Conservation (phyloP, 2,888 invertebrate species). For the Drosophila bunnanda region DNA sequence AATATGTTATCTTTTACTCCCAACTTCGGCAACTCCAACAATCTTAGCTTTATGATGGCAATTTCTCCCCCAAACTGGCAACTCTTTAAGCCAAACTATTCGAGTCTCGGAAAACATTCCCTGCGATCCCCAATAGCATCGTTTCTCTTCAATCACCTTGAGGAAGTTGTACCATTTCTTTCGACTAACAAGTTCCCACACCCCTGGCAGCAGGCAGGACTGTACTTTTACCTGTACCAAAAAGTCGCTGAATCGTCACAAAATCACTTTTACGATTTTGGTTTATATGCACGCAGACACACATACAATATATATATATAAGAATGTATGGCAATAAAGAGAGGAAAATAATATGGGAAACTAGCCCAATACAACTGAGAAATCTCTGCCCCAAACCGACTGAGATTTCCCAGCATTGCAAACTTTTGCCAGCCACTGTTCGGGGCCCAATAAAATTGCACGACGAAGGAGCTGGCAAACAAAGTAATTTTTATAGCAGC, state of each 20-base stretch:
- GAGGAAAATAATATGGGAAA: slow-evolving; percentile 52
- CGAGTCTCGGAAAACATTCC: slow-evolving; percentile 9
- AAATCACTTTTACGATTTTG: slow-evolving; percentile 80
- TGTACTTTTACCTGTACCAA: slow-evolving; percentile 41
- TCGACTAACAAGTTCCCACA: slow-evolving; percentile 15
- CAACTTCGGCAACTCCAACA: slow-evolving; percentile 5
- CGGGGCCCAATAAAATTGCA: slow-evolving; percentile 75
- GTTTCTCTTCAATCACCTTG: slow-evolving; percentile 39
- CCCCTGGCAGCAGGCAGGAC: background rate
- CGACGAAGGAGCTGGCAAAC: slow-evolving; percentile 68
- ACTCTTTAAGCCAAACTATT: slow-evolving; percentile 41
- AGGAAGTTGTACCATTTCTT: slow-evolving; percentile 28
- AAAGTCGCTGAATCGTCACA: slow-evolving; percentile 76
- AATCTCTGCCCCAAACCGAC: slow-evolving; percentile 57
- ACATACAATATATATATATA: slow-evolving; percentile 19
- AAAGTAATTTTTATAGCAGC: slow-evolving; percentile 77
- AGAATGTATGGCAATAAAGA: slow-evolving; percentile 35
- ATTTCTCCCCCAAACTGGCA: slow-evolving; percentile 14
- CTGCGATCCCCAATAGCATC: slow-evolving; percentile 28
- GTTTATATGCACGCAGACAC: slow-evolving; percentile 69
- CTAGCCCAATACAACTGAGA: slow-evolving; percentile 78
- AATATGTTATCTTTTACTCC: background rate
- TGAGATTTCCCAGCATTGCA: slow-evolving; percentile 62
- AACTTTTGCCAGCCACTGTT: slow-evolving; percentile 62
- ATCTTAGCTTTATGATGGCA: slow-evolving; percentile 13